Base-by-base conservation (phyloP, 2,888 invertebrate genomes). In the Ochropacha duplaris region DNA sequence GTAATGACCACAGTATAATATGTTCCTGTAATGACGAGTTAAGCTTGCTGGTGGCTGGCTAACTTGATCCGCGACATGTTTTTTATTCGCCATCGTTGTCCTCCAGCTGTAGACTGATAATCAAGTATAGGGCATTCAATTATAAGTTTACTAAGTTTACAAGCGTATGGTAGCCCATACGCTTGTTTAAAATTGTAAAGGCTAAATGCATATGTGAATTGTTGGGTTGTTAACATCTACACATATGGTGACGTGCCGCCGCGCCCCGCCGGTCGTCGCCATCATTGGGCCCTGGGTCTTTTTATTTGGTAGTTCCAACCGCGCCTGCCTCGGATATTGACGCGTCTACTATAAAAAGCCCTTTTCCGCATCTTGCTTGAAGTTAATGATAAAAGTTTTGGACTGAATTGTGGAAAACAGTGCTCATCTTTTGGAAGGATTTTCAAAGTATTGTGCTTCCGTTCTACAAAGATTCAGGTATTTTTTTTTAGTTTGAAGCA, bases 231-330 rank as follows among this genome's bases (percentile, higher is more conserved):
- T 78, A 66, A 59, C 65, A 62, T 61, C 68, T 81, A 71, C 78
- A 76, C 87, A 84, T 84, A 86, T 87, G 87, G 80, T 72, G 80
- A 74, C 73, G 74, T 74, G 68, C 69, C 68, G 73, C 72, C 83
- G 83, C 86, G 79, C 84, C 84, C 83, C 84, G 78, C 79, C 82
- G 76, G 68, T 76, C 78, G 76, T 75, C 79, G 79, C 74, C 75
- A 64, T 58, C 77, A 71, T 64, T 68, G 68, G 67, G 68, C 74
- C 73, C 31, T 31, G 12, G 31, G 31, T 12, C 31, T 31, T 83
- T 81, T 81, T 80, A 78, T 84, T 84, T 71, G 72, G 77, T 82
- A 88, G 91, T 90, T 72, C 69, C 84, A 82, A 81, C 79, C 85
- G 86, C 77, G 84, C 78, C 77, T 70, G 81, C 76, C 76, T 73